Conservation (phyloP, 2,888 invertebrate genomes). For the Lobophora halterata region DNA sequence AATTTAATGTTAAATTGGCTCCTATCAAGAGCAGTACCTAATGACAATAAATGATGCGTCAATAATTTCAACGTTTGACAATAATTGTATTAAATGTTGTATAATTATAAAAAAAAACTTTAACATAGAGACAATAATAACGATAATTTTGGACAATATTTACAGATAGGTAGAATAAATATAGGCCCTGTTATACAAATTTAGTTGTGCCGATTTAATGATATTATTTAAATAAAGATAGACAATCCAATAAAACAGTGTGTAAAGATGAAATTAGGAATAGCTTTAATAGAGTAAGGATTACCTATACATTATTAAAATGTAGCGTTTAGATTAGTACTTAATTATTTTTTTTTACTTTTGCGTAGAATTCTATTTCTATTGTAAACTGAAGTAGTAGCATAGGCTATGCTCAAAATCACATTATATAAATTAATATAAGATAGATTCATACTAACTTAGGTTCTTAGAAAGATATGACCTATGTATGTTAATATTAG, state of each 20-base stretch:
- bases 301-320: constrained; percentile 37
- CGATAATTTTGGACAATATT: constrained; percentile 49
- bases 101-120: constrained; percentile 17
- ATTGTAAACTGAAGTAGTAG: constrained; percentile 32
- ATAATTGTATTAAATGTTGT: constrained; percentile 21
- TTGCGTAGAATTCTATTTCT: constrained; percentile 12
- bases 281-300: constrained; percentile 77
- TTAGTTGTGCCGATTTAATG: constrained; percentile 1
- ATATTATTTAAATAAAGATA: constrained; percentile 1
- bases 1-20: no score
- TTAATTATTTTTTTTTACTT: constrained; percentile 31
- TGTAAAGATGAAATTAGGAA: constrained; percentile 56
- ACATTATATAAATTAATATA: constrained; percentile 21
- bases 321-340: constrained; percentile 36
- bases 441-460: constrained; percentile 19
- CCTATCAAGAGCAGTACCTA: constrained; percentile 4
- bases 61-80: constrained; percentile 20
- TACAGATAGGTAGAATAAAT: constrained; percentile 35
- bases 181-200: constrained; percentile 32
- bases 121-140: constrained; percentile 27
- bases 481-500: constrained; percentile 43
- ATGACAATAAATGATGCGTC: constrained; percentile 17
- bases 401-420: constrained; percentile 61
- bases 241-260: constrained; percentile 3
- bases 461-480: constrained; percentile 33